Base-by-base conservation (phyloP, 2,113 vertebrate genomes). In the Gymnorhina tibicen region DNA sequence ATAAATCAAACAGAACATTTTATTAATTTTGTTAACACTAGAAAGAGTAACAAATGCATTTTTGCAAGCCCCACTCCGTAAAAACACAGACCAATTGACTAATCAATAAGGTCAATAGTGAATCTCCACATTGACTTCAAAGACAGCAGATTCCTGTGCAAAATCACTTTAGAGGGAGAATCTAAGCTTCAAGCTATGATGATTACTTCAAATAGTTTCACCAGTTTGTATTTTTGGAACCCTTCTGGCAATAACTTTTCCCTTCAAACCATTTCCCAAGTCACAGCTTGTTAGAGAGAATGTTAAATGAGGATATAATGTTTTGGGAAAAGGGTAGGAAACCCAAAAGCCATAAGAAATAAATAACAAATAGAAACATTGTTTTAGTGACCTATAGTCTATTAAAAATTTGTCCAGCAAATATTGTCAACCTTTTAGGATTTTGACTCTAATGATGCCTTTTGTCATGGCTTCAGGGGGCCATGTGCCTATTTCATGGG, bases 241-340 rank as follows among this genome's bases (percentile, higher is more conserved):
- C 59, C 87, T 94, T 84, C 75, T 72, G 68, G 82, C 75, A 93
- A 59, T 55, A 93, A 80, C 47, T 93, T 78, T 85, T 94, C 30
- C 55, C 47, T 86, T 89, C 67, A 83, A 94, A 95, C 55, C 24
- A 86, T 90, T 93, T 90, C 75, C 75, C 75, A 88, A 80, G 82
- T 96, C 90, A 89, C 46, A 91, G 67, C 44, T 90, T 86, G 63
- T 94, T 88, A 88, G 82, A 83, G 7, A 90, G 55, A 89, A 74
- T 27, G 32, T 76, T 94, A 87, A 94, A 94, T 8, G 7, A 91
- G 58, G 46, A 87, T 80, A 84, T 90, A 90, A 94, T 56, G 37
- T 96, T 93, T 88, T 60, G 67, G 75, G 79, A 74, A 96, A 96
- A 93, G 67, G 39, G 72, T 88, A 95, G 37, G 44, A 42, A 95